A percentile compares a stretch with the other conserved stretches of the same genome.
Conservation (phyloP, 2,113 vertebrate species). For the Amphiprion percula region DNA sequence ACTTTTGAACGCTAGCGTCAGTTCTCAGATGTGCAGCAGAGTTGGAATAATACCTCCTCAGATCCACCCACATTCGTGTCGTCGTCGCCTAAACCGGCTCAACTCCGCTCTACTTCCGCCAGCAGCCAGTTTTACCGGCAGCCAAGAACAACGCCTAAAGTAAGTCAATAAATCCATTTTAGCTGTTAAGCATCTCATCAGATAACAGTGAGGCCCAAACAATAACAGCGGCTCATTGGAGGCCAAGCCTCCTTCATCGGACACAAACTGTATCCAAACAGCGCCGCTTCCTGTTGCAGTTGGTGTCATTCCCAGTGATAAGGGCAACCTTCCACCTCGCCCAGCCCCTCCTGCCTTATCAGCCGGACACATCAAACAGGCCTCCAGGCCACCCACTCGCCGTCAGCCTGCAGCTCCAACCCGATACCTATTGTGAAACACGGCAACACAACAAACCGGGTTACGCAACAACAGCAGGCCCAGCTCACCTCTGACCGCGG, state of each 20-base stretch:
- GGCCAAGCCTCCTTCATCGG: slow-evolving; percentile 36
- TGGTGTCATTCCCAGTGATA: slow-evolving; percentile 62
- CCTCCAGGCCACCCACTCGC: slow-evolving; percentile 61
- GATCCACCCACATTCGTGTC: background rate
- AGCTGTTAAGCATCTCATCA: slow-evolving; percentile 46
- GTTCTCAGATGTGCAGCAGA: too few relatives aligned
- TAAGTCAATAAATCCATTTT: slow-evolving; percentile 46
- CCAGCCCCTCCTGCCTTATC: slow-evolving; percentile 60
- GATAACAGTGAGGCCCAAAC: slow-evolving; percentile 35
- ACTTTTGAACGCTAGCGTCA: too few relatives aligned
- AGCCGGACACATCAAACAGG: slow-evolving; percentile 66
- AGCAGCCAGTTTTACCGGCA: background rate
- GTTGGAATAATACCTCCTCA: too few relatives aligned
- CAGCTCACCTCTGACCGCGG: slow-evolving; percentile 37
- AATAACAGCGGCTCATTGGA: slow-evolving; percentile 10
- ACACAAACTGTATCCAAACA: slow-evolving; percentile 47
- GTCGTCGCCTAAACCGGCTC: slow-evolving; percentile 7
- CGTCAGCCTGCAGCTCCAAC: slow-evolving; percentile 55
- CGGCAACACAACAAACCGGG: slow-evolving; percentile 63
- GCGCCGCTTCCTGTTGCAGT: slow-evolving; percentile 20
- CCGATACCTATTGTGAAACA: slow-evolving; percentile 74
- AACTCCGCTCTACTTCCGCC: slow-evolving; percentile 21
- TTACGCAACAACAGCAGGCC: slow-evolving; percentile 48
- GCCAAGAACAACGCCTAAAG: slow-evolving; percentile 59
- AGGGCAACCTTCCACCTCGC: slow-evolving; percentile 69